These are phyloP conservation scores for Battus philenor DNA, from an alignment of 1,140 invertebrate genomes.

Conservation along the genomic window DNA sequence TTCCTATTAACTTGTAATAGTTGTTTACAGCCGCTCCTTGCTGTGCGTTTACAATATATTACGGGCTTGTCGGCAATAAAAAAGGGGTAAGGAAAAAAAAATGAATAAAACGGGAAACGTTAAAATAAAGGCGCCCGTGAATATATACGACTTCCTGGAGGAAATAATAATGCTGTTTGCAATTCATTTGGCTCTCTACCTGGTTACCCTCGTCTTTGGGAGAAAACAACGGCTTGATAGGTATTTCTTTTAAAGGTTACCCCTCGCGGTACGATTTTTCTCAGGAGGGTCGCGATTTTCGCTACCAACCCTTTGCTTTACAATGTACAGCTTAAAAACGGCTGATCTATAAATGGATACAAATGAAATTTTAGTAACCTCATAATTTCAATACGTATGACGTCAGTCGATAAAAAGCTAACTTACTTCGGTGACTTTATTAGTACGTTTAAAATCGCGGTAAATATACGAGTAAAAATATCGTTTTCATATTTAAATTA, in stretches of 20 bases:
- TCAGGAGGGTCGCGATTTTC: constrained; percentile 61
- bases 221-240: constrained; percentile 56
- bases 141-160: constrained; percentile 75
- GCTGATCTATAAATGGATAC: constrained; percentile 24
- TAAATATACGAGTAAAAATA: too few relatives aligned
- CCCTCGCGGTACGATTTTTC: constrained; percentile 55
- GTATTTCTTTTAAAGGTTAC: constrained; percentile 45
- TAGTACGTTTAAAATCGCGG: too few relatives aligned
- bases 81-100: constrained; percentile 65
- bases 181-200: constrained; percentile 73
- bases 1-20: constrained; percentile 68
- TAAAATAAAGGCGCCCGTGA: constrained; percentile 71
- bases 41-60: constrained; percentile 71
- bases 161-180: constrained; percentile 76
- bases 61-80: constrained; percentile 69
- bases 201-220: constrained; percentile 61
- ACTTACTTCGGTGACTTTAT: too few relatives aligned
- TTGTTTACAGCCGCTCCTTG: constrained; percentile 68
- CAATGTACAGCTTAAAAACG: constrained; percentile 66
- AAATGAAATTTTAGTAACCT: constrained; percentile 29
- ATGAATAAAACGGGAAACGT: constrained; percentile 66
- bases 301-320: constrained; percentile 61
- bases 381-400: too few relatives aligned
- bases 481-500: too few relatives aligned
- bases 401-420: too few relatives aligned